phyloP scores from a whole-genome alignment of 1,140 invertebrate genomes.

The Drosophila ananassae region DNA sequence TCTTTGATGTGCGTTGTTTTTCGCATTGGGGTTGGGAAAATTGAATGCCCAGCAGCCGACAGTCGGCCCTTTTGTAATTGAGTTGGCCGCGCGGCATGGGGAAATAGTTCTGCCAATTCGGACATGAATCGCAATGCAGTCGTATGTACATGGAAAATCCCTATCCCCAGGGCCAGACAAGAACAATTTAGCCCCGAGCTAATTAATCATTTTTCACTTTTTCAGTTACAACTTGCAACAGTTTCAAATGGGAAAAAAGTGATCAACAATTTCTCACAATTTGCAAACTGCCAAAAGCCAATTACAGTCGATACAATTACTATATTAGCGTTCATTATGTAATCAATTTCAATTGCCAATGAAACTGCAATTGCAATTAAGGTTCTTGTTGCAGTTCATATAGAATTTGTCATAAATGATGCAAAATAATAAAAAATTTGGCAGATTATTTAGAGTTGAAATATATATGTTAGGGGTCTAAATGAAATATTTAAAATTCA shows the following conservation, averaged over 20 bases:
- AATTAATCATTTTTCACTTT: constrained; percentile 54
- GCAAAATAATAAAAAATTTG: not conserved
- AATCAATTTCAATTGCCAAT: constrained; percentile 35
- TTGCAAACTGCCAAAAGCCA: constrained; percentile 49
- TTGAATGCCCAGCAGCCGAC: constrained; percentile 41
- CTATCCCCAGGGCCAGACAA: constrained; percentile 7
- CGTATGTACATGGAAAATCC: constrained; percentile 25
- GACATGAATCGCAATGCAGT: constrained; percentile 37
- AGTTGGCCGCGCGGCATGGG: constrained; percentile 44
- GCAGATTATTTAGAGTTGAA: not conserved
- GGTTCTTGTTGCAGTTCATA: constrained; percentile 2
- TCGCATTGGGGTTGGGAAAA: constrained; percentile 23
- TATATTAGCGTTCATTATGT: constrained; percentile 44
- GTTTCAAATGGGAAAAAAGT: constrained; percentile 9
- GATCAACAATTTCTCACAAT: constrained; percentile 33
- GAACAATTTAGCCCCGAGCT: constrained; percentile 30
- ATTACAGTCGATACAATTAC: constrained; percentile 37
- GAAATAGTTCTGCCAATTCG: constrained; percentile 43
- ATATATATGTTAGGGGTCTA: not conserved
- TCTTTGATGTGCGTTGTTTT: constrained; percentile 58
- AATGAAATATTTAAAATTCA: too few species aligned
- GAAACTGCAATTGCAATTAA: constrained; percentile 34
- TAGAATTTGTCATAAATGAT: not conserved
- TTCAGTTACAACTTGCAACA: constrained; percentile 7
- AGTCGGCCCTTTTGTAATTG: constrained; percentile 45